A percentile compares a stretch with the other conserved stretches of the same genome.
Evolutionary conservation across 2,113 vertebrate species (phyloP).

Genomic region (Murina feae): DNA sequence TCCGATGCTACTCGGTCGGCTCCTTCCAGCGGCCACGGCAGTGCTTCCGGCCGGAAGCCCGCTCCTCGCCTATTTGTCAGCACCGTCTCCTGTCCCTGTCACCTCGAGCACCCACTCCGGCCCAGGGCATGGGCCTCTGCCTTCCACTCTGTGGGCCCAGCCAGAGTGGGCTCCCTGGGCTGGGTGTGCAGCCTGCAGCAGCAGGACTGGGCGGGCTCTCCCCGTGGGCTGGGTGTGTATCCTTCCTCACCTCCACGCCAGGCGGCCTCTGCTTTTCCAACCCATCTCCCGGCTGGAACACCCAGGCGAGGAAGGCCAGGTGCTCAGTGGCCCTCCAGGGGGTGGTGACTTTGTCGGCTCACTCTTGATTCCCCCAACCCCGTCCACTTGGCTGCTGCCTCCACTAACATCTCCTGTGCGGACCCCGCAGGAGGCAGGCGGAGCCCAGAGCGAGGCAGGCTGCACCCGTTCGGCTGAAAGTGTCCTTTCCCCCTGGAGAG

Average conservation of each 20-base stretch:
- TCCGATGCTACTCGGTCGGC: neutral
- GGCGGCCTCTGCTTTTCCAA: neutral
- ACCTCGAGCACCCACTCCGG: neutral
- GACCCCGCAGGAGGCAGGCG: accelerated
- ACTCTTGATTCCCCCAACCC: neutral
- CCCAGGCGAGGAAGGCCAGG: neutral
- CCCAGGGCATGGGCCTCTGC: neutral
- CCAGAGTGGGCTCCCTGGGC: neutral
- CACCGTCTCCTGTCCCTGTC: neutral
- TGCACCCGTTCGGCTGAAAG: neutral
- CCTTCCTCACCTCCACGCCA: neutral
- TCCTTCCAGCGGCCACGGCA: neutral
- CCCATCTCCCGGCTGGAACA: neutral
- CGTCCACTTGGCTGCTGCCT: neutral
- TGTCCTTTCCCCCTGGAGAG: neutral
- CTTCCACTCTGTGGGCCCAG: neutral
- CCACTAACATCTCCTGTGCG: too few relatives aligned
- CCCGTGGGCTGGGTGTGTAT: neutral
- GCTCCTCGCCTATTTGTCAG: neutral
- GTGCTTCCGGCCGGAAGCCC: neutral
- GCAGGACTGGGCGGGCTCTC: neutral
- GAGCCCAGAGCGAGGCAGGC: neutral
- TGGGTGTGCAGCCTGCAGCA: neutral
- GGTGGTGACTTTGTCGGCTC: neutral
- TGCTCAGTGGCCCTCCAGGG: too few relatives aligned